Conservation (phyloP, 2,797 vertebrate species). For the Lerista edwardsae region DNA sequence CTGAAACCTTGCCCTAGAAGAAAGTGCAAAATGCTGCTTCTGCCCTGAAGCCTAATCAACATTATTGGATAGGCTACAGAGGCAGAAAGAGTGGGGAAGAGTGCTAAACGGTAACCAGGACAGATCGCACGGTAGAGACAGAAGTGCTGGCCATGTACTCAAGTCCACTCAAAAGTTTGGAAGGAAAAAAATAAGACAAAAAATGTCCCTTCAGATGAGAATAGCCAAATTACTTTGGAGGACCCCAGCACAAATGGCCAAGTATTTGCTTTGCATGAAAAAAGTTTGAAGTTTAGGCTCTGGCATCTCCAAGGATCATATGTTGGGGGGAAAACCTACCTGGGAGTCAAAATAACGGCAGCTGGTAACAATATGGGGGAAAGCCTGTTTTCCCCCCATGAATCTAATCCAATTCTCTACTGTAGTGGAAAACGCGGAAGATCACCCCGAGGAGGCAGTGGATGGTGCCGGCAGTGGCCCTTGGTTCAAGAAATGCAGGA, state of each 20-base stretch:
- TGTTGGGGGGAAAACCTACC: background rate
- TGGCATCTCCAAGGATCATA: background rate
- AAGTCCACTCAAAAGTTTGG: constrained; percentile 17
- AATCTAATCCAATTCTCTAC: too few relatives aligned
- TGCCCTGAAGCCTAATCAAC: constrained; percentile 70
- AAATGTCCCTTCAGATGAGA: background rate
- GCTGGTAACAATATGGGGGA: background rate
- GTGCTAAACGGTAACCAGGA: background rate
- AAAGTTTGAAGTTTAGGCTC: background rate
- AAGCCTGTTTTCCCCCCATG: background rate
- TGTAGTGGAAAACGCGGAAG: too few relatives aligned
- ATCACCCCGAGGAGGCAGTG: too few relatives aligned
- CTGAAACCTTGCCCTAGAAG: constrained; percentile 59
- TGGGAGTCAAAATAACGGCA: background rate
- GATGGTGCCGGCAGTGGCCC: too few relatives aligned
- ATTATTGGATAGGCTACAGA: constrained; percentile 55
- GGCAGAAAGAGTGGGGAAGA: constrained; percentile 32
- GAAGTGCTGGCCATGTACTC: background rate
- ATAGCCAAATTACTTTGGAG: background rate
- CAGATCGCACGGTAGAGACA: constrained; percentile 26
- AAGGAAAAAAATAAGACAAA: fast-evolving
- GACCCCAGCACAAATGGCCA: background rate
- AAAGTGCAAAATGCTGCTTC: constrained; percentile 66
- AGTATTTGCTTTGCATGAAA: background rate
- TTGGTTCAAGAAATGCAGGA: too few relatives aligned